Evolutionary conservation across 1,140 invertebrate species (phyloP).

Genomic region (Lepidurus couesii): DNA sequence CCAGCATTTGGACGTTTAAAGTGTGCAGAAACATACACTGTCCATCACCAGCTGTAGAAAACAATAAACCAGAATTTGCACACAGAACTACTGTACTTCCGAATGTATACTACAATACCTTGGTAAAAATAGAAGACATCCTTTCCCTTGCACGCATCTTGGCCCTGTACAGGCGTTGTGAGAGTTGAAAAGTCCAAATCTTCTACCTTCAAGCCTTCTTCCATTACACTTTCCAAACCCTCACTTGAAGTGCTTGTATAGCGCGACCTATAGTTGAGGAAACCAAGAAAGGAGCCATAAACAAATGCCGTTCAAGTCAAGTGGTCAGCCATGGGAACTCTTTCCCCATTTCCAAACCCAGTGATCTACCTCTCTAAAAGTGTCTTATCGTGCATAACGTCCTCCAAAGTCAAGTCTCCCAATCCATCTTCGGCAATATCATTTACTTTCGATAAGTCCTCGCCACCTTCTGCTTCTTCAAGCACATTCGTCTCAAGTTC

Average conservation of each 20-base stretch:
- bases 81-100: not conserved
- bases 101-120: slow-evolving; percentile 50
- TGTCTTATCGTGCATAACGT: not conserved
- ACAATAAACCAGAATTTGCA: slow-evolving; percentile 34
- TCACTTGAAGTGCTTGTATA: slow-evolving; percentile 21
- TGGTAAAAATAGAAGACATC: slow-evolving; percentile 76
- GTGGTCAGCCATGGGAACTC: not conserved
- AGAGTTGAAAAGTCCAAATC: slow-evolving; percentile 25
- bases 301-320: slow-evolving; percentile 10
- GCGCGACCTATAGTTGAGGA: not conserved
- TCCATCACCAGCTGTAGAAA: slow-evolving; percentile 67
- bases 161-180: not conserved
- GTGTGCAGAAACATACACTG: slow-evolving; percentile 89
- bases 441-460: not conserved
- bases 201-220: slow-evolving; percentile 24
- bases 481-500: not conserved
- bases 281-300: slow-evolving; percentile 4
- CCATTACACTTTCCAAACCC: not conserved
- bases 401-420: slow-evolving; percentile 20
- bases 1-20: slow-evolving; percentile 83
- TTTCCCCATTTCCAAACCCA: not conserved
- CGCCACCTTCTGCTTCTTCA: not conserved
- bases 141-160: slow-evolving; percentile 50
- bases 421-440: slow-evolving; percentile 22
- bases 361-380: not conserved